These are phyloP conservation scores for Euclidia mi DNA, from an alignment of 2,888 invertebrate species.

Conservation along the genomic window DNA sequence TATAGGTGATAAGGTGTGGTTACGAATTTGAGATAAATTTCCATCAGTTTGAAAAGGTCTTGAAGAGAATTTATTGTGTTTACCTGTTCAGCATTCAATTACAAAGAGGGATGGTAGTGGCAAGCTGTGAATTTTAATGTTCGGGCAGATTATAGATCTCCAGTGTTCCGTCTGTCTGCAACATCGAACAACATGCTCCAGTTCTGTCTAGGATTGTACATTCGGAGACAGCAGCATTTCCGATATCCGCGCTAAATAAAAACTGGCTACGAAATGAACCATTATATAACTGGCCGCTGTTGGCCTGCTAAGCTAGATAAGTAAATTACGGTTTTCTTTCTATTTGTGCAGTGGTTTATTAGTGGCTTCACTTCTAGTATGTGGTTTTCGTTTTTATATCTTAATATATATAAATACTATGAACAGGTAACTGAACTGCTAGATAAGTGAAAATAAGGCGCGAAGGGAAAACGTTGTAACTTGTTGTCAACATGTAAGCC, in stretches of 20 bases:
- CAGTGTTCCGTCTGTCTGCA: slow-evolving; percentile 19
- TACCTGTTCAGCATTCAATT: slow-evolving; percentile 54
- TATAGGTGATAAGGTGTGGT: slow-evolving; percentile 40
- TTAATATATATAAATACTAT: too few species aligned
- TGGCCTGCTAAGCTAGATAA: too few species aligned
- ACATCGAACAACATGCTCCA: slow-evolving; percentile 42
- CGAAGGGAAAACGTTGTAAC: too few species aligned
- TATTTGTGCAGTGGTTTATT: too few species aligned
- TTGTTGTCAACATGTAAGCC: too few species aligned
- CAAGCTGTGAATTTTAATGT: slow-evolving; percentile 64
- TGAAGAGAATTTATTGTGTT: slow-evolving; percentile 52
- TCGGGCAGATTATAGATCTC: slow-evolving; percentile 31
- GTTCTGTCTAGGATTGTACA: slow-evolving; percentile 30
- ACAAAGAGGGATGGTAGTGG: slow-evolving; percentile 30
- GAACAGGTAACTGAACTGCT: too few species aligned
- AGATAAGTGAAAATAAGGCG: too few species aligned
- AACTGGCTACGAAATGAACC: background rate
- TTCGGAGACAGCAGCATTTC: slow-evolving; percentile 22
- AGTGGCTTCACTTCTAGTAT: too few species aligned
- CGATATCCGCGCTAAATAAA: slow-evolving; percentile 5
- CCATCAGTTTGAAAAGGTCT: slow-evolving; percentile 22
- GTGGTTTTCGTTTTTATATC: too few species aligned
- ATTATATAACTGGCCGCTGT: too few species aligned
- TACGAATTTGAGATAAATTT: slow-evolving; percentile 35
- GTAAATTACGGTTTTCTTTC: too few species aligned